Conservation (phyloP, 2,888 invertebrate genomes). For the Oscheius sp. region DNA sequence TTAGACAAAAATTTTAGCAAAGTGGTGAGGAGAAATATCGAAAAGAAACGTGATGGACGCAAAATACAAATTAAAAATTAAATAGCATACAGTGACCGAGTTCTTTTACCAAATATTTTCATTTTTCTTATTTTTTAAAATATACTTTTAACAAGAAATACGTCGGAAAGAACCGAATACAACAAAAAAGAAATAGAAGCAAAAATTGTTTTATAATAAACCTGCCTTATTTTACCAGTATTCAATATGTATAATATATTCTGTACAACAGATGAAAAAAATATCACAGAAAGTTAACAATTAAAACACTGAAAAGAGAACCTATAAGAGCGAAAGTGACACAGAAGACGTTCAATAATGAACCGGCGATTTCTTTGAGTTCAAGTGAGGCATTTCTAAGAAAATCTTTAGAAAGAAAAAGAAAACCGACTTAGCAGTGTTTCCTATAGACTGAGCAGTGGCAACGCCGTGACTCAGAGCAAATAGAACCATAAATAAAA, state of each 20-base stretch:
- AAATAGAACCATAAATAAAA: conserved; percentile 46
- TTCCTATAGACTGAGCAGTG: conserved; percentile 44
- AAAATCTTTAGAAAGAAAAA: not conserved
- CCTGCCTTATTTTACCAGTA: too few relatives aligned
- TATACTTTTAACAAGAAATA: too few relatives aligned
- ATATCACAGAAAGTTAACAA: conserved; percentile 35
- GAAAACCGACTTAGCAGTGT: conserved; percentile 38
- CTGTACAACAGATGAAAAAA: not conserved
- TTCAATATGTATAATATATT: too few relatives aligned
- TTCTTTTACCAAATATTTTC: too few relatives aligned
- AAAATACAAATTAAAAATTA: too few relatives aligned
- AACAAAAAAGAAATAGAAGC: too few relatives aligned
- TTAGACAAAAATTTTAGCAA: not conserved
- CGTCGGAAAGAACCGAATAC: too few relatives aligned
- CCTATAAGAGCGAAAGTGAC: conserved; percentile 44
- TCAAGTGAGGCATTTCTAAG: conserved; percentile 11
- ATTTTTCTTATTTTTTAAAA: too few relatives aligned
- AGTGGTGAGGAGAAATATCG: conserved; percentile 23
- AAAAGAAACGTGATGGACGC: too few relatives aligned
- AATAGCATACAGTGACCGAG: too few relatives aligned
- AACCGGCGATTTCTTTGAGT: conserved; percentile 37
- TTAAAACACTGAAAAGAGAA: conserved; percentile 37
- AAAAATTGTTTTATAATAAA: too few relatives aligned
- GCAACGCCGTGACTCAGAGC: conserved; percentile 50
- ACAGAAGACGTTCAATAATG: conserved; percentile 38